phyloP scores from a whole-genome alignment of 2,888 invertebrate species.

The Ormyrus labotus region DNA sequence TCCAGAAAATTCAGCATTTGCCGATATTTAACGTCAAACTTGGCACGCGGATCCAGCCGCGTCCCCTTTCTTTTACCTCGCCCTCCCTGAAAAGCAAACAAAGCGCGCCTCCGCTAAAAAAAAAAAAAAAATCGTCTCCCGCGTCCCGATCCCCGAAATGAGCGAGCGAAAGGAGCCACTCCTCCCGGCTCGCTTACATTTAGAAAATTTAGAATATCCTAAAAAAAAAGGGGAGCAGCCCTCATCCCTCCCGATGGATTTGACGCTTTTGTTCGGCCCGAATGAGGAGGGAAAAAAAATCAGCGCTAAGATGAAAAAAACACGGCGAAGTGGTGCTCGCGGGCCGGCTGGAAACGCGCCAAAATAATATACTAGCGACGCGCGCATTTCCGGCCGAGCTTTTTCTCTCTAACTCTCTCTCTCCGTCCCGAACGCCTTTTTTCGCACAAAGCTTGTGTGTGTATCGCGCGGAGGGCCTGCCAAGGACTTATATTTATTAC shows the following conservation, averaged over 20 bases:
- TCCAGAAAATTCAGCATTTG: conserved; percentile 3
- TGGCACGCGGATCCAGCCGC: conserved; percentile 30
- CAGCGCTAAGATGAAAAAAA: conserved; percentile 74
- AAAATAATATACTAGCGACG: conserved; percentile 74
- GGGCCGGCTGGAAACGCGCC: conserved; percentile 73
- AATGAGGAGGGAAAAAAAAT: conserved; percentile 60
- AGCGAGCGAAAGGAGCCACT: conserved; percentile 6
- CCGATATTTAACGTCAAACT: conserved; percentile 45
- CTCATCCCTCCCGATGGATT: conserved; percentile 22
- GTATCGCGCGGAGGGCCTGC: conserved; percentile 35
- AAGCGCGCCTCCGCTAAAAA: not conserved
- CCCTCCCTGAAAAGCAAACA: not conserved
- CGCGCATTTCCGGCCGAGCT: conserved; percentile 61
- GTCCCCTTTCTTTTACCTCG: conserved; percentile 13
- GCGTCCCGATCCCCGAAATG: conserved; percentile 39
- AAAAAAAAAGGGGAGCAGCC: not conserved
- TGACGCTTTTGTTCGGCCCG: conserved; percentile 64
- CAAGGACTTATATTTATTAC: conserved; percentile 57
- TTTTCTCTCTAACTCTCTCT: not conserved
- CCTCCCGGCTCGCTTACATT: conserved; percentile 25
- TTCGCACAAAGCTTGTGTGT: conserved; percentile 41
- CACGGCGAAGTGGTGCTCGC: conserved; percentile 72
- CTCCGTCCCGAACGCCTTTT: conserved; percentile 6
- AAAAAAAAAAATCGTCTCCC: not conserved
- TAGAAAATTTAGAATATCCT: conserved; percentile 37